Evolutionary conservation across 2,797 vertebrate species (phyloP).

Genomic region (Chiloscyllium punctatum): DNA sequence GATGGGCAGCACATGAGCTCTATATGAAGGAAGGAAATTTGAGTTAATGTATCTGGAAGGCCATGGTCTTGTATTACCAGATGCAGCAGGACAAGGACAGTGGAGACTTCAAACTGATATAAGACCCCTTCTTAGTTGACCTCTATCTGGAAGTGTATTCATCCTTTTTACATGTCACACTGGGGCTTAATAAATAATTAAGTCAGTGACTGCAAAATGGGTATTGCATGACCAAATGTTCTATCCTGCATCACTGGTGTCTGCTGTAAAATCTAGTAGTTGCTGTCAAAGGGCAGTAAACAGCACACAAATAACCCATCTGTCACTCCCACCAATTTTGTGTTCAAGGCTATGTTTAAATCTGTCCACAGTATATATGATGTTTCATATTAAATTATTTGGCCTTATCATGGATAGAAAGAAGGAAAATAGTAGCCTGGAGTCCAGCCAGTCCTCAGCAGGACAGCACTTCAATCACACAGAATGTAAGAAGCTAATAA

Average conservation of each 20-base stretch:
- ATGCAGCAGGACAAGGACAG: not conserved
- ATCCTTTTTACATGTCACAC: not conserved
- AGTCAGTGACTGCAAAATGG: not conserved
- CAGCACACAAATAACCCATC: not conserved
- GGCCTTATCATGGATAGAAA: not conserved
- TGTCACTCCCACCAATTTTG: not conserved
- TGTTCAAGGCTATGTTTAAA: not conserved
- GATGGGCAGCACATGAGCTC: not conserved
- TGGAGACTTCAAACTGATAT: not conserved
- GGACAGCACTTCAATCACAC: not conserved
- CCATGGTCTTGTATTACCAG: not conserved
- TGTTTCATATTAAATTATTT: not conserved
- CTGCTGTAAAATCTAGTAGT: not conserved
- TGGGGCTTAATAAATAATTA: not conserved
- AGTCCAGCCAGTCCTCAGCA: not conserved
- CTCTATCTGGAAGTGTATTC: not conserved
- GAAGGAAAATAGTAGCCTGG: not conserved
- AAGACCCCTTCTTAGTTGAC: not conserved
- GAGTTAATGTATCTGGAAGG: not conserved
- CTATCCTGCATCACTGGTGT: not conserved
- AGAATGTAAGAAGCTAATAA: not conserved
- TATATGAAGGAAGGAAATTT: not conserved
- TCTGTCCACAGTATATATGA: not conserved
- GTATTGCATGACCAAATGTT: not conserved
- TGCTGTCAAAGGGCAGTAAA: not conserved